Evolutionary conservation across 2,888 invertebrate species (phyloP).

Genomic region (Anarsia innoxiella): DNA sequence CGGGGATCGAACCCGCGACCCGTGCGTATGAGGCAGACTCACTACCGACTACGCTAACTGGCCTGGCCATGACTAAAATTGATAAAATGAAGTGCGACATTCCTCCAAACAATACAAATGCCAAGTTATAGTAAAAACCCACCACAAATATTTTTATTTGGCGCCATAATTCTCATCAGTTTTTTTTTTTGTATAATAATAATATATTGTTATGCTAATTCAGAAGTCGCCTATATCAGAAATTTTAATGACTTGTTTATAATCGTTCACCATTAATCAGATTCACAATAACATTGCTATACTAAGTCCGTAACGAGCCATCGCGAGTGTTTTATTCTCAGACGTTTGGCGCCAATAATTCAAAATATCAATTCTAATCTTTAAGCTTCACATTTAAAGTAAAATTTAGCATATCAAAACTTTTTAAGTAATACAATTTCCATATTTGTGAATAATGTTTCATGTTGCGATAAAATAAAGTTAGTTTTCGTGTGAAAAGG

Average conservation of each 20-base stretch:
- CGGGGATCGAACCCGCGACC: too few species aligned
- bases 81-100: too few species aligned
- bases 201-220: constrained; percentile 21
- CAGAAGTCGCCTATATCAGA: constrained; percentile 9
- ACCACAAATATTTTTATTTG: constrained; percentile 4
- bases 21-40: too few species aligned
- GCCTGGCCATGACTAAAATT: too few species aligned
- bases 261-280: constrained; percentile 32
- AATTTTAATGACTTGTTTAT: constrained; percentile 40
- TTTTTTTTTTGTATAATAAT: too few species aligned
- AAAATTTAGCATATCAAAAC: too few species aligned
- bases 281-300: constrained; percentile 25
- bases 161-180: constrained; percentile 5
- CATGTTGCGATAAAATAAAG: constrained; percentile 24
- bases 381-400: too few species aligned
- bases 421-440: too few species aligned
- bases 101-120: too few species aligned
- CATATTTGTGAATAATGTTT: constrained; percentile 10
- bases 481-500: constrained; percentile 26
- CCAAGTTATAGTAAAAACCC: constrained; percentile 14
- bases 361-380: constrained; percentile 13
- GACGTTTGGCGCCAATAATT: constrained; percentile 36
- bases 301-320: constrained; percentile 33
- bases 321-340: constrained; percentile 20
- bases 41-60: too few species aligned